A percentile compares a stretch with the other conserved stretches of the same genome.
phyloP scores from a whole-genome alignment of 2,888 invertebrate species.

The Barypeithes pellucidus region DNA sequence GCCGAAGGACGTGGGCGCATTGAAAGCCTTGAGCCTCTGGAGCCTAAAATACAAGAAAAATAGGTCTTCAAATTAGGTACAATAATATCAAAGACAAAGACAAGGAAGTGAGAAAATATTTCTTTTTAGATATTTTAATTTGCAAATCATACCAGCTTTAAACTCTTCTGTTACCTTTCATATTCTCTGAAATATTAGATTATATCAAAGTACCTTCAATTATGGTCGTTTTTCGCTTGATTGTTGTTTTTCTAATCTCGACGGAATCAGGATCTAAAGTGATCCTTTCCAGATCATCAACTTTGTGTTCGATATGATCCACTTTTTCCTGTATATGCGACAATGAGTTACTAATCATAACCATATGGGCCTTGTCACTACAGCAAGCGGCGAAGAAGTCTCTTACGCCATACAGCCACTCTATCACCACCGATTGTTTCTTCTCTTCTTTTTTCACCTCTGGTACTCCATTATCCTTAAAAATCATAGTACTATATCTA shows the following conservation, averaged over 20 bases:
- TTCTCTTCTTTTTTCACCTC: conserved; percentile 32
- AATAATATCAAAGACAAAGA: too few species aligned
- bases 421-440: conserved; percentile 22
- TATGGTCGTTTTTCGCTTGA: conserved; percentile 50
- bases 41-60: conserved; percentile 49
- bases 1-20: conserved; percentile 13
- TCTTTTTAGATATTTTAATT: too few species aligned
- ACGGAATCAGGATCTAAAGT: conserved; percentile 46
- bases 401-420: conserved; percentile 13
- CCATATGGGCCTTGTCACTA: conserved; percentile 33
- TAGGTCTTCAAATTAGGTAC: background rate
- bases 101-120: too few species aligned
- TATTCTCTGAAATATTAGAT: too few species aligned
- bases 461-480: conserved; percentile 6
- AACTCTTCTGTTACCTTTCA: too few species aligned
- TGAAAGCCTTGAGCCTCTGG: conserved; percentile 55
- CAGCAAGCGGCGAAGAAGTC: conserved; percentile 39
- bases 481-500: background rate
- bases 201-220: conserved; percentile 50
- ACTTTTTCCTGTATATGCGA: conserved; percentile 42
- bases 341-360: conserved; percentile 46
- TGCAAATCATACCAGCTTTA: too few species aligned
- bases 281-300: conserved; percentile 69
- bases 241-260: conserved; percentile 53
- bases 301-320: conserved; percentile 68